Conservation (phyloP, 1,140 invertebrate species). For the Paraescarpia echinospica region DNA sequence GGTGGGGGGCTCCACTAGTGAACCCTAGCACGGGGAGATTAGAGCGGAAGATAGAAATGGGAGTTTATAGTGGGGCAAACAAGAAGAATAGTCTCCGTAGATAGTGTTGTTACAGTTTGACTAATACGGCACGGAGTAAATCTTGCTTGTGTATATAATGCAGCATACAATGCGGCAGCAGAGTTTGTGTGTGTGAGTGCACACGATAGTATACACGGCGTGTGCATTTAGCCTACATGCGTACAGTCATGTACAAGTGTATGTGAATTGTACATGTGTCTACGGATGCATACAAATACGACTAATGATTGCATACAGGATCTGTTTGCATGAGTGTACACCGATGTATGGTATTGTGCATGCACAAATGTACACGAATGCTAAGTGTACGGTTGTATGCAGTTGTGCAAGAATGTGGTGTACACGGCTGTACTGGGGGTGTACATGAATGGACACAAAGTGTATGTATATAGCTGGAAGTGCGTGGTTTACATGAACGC, state of each 20-base stretch:
- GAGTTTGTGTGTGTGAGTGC: not conserved
- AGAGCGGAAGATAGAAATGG: not conserved
- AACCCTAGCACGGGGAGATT: too few species aligned
- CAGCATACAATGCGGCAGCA: too few species aligned
- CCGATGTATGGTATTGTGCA: not conserved
- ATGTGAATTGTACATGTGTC: not conserved
- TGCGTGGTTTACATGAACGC: not conserved
- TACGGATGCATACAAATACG: not conserved
- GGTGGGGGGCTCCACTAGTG: too few species aligned
- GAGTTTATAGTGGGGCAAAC: not conserved
- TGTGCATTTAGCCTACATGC: not conserved
- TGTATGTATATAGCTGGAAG: not conserved
- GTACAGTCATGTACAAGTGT: not conserved
- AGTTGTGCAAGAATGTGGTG: too few species aligned
- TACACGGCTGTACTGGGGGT: not conserved
- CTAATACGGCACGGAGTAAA: not conserved
- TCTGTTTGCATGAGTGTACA: not conserved
- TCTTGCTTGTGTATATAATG: not conserved
- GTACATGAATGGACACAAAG: not conserved
- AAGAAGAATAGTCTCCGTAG: not conserved
- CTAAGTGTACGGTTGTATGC: not conserved
- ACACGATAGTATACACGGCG: not conserved
- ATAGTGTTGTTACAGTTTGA: not conserved
- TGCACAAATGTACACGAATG: not conserved
- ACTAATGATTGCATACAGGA: conserved; percentile 5